Percentiles rank a stretch among this genome's conserved stretches.
Evolutionary conservation across 2,888 invertebrate species (phyloP).

Genomic region (Ophion slaviceki): DNA sequence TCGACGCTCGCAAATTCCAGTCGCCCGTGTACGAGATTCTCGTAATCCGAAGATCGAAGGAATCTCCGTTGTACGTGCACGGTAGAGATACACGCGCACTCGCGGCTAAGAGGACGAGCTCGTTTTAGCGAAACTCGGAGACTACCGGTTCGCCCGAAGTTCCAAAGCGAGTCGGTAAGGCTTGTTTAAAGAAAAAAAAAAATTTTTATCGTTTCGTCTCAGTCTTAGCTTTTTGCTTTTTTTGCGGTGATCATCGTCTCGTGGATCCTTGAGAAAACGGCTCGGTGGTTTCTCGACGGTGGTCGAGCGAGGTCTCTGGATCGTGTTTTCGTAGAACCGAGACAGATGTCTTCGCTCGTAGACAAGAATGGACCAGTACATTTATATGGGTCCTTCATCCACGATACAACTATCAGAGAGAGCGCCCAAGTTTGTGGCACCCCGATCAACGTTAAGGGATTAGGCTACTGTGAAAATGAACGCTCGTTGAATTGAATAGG

Average conservation of each 20-base stretch:
- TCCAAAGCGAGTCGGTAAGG: conserved; percentile 21
- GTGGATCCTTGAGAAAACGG: conserved; percentile 14
- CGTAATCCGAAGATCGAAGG: conserved; percentile 43
- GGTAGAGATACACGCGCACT: not conserved
- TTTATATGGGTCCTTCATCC: conserved; percentile 3
- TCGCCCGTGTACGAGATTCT: conserved; percentile 4
- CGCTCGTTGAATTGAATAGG: too few species aligned
- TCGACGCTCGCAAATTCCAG: not conserved
- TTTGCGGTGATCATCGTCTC: conserved; percentile 26
- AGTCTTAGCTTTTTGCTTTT: conserved; percentile 10
- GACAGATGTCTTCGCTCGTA: conserved; percentile 23
- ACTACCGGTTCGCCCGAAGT: conserved; percentile 51
- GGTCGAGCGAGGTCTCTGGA: conserved; percentile 45
- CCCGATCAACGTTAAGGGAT: too few species aligned
- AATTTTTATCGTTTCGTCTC: not conserved
- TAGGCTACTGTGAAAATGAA: too few species aligned
- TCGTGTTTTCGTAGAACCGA: conserved; percentile 54
- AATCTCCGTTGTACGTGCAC: conserved; percentile 38
- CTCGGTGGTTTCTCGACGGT: conserved; percentile 45
- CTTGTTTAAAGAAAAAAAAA: not conserved
- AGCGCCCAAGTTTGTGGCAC: too few species aligned
- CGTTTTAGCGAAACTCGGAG: conserved; percentile 35
- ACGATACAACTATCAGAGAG: not conserved
- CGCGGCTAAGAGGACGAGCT: conserved; percentile 10
- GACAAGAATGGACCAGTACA: conserved; percentile 38